Base-by-base conservation (phyloP, 2,888 invertebrate genomes). In the Sminthurides aquaticus region DNA sequence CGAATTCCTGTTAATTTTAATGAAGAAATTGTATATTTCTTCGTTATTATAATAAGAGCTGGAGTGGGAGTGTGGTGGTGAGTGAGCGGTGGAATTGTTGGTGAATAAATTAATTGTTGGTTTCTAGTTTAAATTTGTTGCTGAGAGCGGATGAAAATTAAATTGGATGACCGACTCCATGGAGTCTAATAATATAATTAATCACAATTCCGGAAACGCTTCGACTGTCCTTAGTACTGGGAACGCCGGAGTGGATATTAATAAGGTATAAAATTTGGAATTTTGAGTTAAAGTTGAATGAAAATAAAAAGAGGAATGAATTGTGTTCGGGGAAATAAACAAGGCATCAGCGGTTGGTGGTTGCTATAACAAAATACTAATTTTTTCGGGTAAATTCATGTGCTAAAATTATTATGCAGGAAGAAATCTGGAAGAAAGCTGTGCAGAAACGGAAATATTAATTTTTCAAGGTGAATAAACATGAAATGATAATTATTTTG, bases 91-190 rank as follows among this genome's bases (percentile, higher is more conserved):
- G 52, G 43, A 8, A 52, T 52, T 52, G 52, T 52, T 11, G 43
- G 11, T 18, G 43, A 43, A 18, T 11, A 43, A 43, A 43, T n/a
- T n/a, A n/a, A n/a, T n/a, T n/a, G n/a, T n/a, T n/a, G n/a, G n/a
- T n/a, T n/a, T n/a, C n/a, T n/a, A n/a, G n/a, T n/a, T n/a, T n/a
- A n/a, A n/a, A n/a, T n/a, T n/a, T n/a, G n/a, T n/a, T n/a, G n/a
- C n/a, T n/a, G 20, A 52, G 52, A 20, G 52, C 52, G 5, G 5
- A 52, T 52, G 52, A 52, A 52, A 52, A 52, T 52, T 20, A 20
- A 15, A 22, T 57, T 34, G 57, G 57, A 63, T 63, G 57, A 57
- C 57, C 63, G 63, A 63, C 63, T 63, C 63, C 63, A 63, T 63
- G 63, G 63, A 63, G 63, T 63, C 63, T 63, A 57, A 52, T 20